A percentile compares a stretch with the other conserved stretches of the same genome.
Evolutionary conservation across 2,888 invertebrate species (phyloP).

Genomic region (Byasa hedistus): DNA sequence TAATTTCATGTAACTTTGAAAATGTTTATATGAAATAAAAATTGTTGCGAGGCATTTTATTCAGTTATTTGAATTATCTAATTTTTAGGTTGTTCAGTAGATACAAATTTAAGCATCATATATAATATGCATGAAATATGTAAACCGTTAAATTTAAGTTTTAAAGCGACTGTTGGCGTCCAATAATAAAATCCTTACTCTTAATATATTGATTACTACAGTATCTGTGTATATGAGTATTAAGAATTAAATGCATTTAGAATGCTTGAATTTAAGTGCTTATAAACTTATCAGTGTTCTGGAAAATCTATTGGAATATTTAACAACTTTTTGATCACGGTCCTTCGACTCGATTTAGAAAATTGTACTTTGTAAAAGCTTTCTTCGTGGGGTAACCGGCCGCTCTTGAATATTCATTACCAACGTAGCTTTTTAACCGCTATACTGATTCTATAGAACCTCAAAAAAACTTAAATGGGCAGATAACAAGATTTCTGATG

Average conservation of each 20-base stretch:
- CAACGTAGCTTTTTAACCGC: slow-evolving; percentile 20
- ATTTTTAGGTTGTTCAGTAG: neutral
- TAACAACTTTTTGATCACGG: slow-evolving; percentile 30
- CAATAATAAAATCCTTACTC: too few relatives aligned
- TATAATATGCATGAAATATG: too few relatives aligned
- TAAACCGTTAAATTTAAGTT: too few relatives aligned
- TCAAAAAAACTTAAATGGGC: neutral
- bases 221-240: too few relatives aligned
- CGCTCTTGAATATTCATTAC: slow-evolving; percentile 15
- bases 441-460: neutral
- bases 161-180: too few relatives aligned
- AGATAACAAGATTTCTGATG: slow-evolving; percentile 3
- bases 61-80: neutral
- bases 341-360: slow-evolving; percentile 6
- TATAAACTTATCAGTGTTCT: neutral
- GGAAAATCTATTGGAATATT: slow-evolving; percentile 1
- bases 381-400: slow-evolving; percentile 2
- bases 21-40: neutral
- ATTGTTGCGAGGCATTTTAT: neutral
- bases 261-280: too few relatives aligned
- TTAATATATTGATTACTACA: too few relatives aligned
- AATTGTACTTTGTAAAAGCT: slow-evolving; percentile 15
- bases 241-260: too few relatives aligned
- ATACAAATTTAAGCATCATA: too few relatives aligned
- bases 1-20: neutral